Percentiles rank a stretch among this genome's conserved stretches.
Evolutionary conservation across 1,140 invertebrate species (phyloP).

Genomic region (Aphis craccivora): DNA sequence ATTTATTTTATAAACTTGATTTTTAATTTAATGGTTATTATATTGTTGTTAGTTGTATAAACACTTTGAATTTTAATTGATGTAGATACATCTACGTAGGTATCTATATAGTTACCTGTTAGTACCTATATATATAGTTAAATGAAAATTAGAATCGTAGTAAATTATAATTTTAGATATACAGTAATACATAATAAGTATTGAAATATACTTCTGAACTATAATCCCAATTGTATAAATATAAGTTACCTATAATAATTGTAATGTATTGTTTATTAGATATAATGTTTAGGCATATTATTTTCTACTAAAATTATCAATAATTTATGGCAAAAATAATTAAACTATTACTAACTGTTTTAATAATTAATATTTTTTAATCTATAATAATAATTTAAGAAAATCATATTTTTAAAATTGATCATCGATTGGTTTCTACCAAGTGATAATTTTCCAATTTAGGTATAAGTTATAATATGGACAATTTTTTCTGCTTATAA

Average conservation of each 20-base stretch:
- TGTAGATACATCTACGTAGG: too few relatives aligned
- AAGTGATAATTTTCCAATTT: background rate
- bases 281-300: too few relatives aligned
- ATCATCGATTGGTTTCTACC: background rate
- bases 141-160: background rate
- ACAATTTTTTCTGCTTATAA: background rate
- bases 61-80: background rate
- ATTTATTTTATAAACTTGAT: too few relatives aligned
- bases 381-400: background rate
- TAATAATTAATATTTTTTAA: background rate
- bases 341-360: background rate
- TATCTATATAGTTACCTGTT: too few relatives aligned
- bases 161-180: background rate
- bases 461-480: background rate
- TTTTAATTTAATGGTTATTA: background rate
- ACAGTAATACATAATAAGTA: too few relatives aligned
- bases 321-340: background rate
- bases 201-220: too few relatives aligned
- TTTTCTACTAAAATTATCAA: background rate
- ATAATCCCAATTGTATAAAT: background rate
- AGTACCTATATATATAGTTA: too few relatives aligned
- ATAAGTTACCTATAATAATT: background rate
- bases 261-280: too few relatives aligned
- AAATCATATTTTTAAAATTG: background rate
- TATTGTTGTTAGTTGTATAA: background rate